Evolutionary conservation across 2,888 invertebrate species (phyloP), one percentile per base, ranked within the genome.

Genomic region (Orthonevra nobilis): DNA sequence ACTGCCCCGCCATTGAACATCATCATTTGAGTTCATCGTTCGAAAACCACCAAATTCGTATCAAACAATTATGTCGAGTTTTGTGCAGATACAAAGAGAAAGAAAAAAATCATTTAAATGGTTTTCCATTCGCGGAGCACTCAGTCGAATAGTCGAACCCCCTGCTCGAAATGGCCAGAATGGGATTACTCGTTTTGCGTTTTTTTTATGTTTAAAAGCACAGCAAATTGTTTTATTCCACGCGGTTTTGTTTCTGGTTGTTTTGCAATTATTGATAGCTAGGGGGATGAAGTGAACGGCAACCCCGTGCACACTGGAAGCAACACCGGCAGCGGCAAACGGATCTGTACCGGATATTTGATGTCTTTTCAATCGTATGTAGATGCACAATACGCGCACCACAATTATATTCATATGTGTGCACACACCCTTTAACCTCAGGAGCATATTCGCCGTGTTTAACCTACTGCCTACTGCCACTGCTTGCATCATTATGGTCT

Each of bases 241-340:
- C 72, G 79, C 61, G 79, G 79, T 79, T 79, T 79, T 79, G 79
- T 79, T 79, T 79, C 73, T 73, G 73, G 79, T 79, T 79, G 79
- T 79, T 79, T 79, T 79, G 79, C 73, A 79, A 79, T 79, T 79
- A 79, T 79, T 79, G 79, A 79, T 79, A 66, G 79, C 66, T 58
- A 75, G 73, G 74, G 79, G 79, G 79, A 73, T 73, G 73, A 79
- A 73, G 50, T 73, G 58, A 46, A 46, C 72, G 77, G 72, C 77
- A 77, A 77, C 72, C 72, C 66, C 34, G 66, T n/a, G n/a, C n/a
- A n/a, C 23, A 60, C 44, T 63, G 60, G 74, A 74, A 19, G 66
- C n/a, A n/a, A n/a, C n/a, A n/a, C n/a, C 60, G 58, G 50, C 42
- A 60, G 26, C n/a, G n/a, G n/a, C n/a, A n/a, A n/a, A n/a, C 60